These are phyloP conservation scores for Rosalia funebris DNA, from an alignment of 2,888 invertebrate genomes.

Conservation along the genomic window DNA sequence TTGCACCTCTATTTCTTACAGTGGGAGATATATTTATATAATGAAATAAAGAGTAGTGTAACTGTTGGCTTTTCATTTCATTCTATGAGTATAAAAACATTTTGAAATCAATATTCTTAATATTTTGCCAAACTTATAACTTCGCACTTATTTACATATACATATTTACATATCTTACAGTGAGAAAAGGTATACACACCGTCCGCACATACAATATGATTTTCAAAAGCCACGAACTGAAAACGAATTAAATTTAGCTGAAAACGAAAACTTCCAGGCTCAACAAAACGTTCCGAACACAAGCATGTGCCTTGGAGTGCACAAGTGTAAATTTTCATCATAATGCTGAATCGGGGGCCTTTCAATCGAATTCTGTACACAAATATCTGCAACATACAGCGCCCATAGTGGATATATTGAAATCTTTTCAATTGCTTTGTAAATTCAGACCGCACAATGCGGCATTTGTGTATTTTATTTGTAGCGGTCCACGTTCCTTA, in stretches of 20 bases:
- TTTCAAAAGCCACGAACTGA: conserved; percentile 44
- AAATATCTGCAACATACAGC: conserved; percentile 64
- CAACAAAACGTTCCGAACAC: conserved; percentile 59
- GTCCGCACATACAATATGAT: conserved; percentile 34
- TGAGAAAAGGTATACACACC: conserved; percentile 32
- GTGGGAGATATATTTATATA: no score
- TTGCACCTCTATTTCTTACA: no score
- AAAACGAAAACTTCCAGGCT: conserved; percentile 59
- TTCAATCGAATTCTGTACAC: conserved; percentile 63
- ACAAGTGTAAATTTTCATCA: conserved; percentile 66
- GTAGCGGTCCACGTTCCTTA: conserved; percentile 60
- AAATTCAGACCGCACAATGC: conserved; percentile 64
- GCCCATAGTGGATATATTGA: conserved; percentile 62
- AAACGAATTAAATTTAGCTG: conserved; percentile 62
- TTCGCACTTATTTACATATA: no score
- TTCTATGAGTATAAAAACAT: no score
- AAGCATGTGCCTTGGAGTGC: conserved; percentile 64
- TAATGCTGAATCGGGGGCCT: conserved; percentile 63
- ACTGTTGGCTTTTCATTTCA: no score
- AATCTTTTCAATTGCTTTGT: conserved; percentile 66
- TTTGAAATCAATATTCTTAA: no score
- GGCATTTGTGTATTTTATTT: conserved; percentile 64
- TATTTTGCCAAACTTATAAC: no score
- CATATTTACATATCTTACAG: conserved; percentile 25
- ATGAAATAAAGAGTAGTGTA: no score